phyloP scores from a whole-genome alignment of 2,888 invertebrate genomes.

The Timema cristinae region DNA sequence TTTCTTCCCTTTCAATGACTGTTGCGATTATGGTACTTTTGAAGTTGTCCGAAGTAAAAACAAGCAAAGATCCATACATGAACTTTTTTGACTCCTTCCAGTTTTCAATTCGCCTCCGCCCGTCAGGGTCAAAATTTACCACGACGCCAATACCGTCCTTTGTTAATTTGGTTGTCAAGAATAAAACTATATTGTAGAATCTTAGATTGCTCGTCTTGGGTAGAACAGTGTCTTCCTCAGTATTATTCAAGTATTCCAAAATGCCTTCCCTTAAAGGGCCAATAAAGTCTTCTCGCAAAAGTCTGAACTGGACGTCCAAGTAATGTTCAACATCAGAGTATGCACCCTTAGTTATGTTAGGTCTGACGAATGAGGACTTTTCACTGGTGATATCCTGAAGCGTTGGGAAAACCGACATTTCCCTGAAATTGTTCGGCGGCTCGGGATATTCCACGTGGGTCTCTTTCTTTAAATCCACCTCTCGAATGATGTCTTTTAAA shows the following conservation, averaged over 20 bases:
- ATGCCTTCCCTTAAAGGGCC: conserved; percentile 67
- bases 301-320: conserved; percentile 67
- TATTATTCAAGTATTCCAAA: conserved; percentile 50
- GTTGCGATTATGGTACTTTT: conserved; percentile 21
- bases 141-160: conserved; percentile 20
- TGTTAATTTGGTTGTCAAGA: conserved; percentile 11
- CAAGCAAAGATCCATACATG: conserved; percentile 67
- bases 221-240: conserved; percentile 36
- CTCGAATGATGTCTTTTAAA: background rate
- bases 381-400: conserved; percentile 42
- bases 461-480: background rate
- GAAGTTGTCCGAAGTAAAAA: conserved; percentile 53
- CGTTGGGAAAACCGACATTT: conserved; percentile 49
- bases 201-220: conserved; percentile 10
- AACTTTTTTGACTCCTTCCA: conserved; percentile 56
- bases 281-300: conserved; percentile 76
- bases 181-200: conserved; percentile 19
- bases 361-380: conserved; percentile 48
- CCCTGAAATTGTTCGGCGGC: conserved; percentile 47
- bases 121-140: conserved; percentile 37
- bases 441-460: background rate
- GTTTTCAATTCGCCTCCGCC: conserved; percentile 40
- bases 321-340: conserved; percentile 67
- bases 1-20: conserved; percentile 31
- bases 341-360: conserved; percentile 58